Evolutionary conservation across 2,113 vertebrate genomes (phyloP).

Genomic region (Motacilla alba): DNA sequence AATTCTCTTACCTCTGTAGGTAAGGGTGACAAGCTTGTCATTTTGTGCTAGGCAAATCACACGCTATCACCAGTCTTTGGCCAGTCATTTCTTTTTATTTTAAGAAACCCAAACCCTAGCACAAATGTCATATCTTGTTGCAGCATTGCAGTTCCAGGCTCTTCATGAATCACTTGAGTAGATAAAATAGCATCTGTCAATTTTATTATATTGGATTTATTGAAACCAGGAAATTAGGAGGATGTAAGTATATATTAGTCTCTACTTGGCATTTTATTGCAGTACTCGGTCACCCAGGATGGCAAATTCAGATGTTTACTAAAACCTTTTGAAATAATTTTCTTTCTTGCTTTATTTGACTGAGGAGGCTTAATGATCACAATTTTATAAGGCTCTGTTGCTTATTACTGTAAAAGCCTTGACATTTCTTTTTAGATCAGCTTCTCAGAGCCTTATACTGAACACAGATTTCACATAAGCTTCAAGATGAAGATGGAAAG

Average conservation of each 20-base stretch:
- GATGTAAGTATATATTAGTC: neutral
- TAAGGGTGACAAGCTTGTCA: neutral
- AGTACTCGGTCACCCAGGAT: neutral
- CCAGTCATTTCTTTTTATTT: neutral
- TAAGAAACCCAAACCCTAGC: neutral
- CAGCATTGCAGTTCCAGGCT: neutral
- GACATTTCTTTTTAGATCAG: neutral
- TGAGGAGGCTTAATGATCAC: neutral
- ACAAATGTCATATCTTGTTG: constrained; percentile 37
- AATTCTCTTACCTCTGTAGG: neutral
- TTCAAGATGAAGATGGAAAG: neutral
- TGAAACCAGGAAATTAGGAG: neutral
- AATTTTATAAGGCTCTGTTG: neutral
- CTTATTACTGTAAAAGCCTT: neutral
- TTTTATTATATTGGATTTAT: constrained; percentile 15
- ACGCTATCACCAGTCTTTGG: neutral
- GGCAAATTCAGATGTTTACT: constrained; percentile 8
- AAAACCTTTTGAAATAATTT: neutral
- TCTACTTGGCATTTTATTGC: neutral
- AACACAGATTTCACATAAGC: neutral
- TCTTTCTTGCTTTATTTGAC: neutral
- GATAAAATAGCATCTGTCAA: constrained; percentile 48
- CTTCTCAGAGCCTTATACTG: neutral
- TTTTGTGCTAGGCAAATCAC: neutral
- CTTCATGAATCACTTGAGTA: constrained; percentile 30